Evolutionary conservation across 2,113 vertebrate species (phyloP), one percentile per base, ranked within the genome.

Genomic region (Phyllostomus discolor): DNA sequence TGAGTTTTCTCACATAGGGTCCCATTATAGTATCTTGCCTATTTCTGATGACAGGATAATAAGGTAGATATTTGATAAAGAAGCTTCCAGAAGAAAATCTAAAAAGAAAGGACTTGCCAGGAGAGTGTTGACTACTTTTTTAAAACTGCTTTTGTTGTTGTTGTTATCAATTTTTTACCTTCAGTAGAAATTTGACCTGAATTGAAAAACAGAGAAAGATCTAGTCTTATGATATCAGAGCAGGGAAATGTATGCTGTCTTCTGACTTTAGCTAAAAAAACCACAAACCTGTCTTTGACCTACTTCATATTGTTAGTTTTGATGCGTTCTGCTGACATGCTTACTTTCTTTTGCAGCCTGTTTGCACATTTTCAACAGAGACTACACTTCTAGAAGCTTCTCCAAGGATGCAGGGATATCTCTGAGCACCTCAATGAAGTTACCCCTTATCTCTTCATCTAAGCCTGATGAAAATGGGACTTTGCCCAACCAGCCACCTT

Each of bases 241-340:
- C 54, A 97, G 26, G 52, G 48, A 88, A 86, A 72, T 81, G 10
- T 43, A 43, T 79, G 38, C 15, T 88, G 5, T 76, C 70, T 54
- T 91, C 35, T 50, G 8, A 76, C 5, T 86, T 22, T 50, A 59
- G 10, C 62, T 82, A 84, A 54, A 87, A 87, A 90, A 72, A 9
- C 41, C 70, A 67, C 75, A 73, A 14, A 73, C 31, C 50, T 88
- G 16, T 72, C 66, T 89, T 91, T 52, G 76, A 57, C 35, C 69
- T 67, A 69, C 38, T 92, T 94, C 87, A 90, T 86, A 33, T 88
- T 94, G 43, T 22, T 96, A 57, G 75, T 90, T 96, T 96, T 87
- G n/a, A 80, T 57, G 33, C 35, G 94, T 92, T 85, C 83, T 81
- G 28, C 46, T 62, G 19, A 83, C 80, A 70, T 50, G 24, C 69